Evolutionary conservation across 1,140 invertebrate genomes (phyloP).

Genomic region (Dryas iulia): DNA sequence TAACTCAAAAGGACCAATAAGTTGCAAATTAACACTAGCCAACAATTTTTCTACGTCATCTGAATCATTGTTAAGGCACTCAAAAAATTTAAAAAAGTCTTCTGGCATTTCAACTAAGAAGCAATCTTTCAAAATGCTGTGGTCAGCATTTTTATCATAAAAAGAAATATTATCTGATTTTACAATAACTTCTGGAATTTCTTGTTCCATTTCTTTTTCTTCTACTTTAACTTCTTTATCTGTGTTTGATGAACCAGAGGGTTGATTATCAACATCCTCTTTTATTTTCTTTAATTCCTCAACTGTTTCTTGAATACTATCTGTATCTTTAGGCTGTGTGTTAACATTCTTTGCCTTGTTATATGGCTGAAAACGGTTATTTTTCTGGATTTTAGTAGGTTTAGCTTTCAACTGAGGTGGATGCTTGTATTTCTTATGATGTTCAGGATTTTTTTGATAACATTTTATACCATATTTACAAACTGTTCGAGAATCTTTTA

Average conservation of each 20-base stretch:
- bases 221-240: background rate
- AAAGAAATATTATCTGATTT: conserved; percentile 27
- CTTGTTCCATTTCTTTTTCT: background rate
- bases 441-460: conserved; percentile 91
- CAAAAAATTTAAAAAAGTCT: conserved; percentile 93
- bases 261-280: background rate
- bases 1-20: conserved; percentile 95
- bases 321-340: background rate
- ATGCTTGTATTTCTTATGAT: conserved; percentile 89
- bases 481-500: conserved; percentile 59
- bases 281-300: conserved; percentile 3
- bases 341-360: conserved; percentile 36
- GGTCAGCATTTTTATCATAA: conserved; percentile 47
- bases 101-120: conserved; percentile 93
- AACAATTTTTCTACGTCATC: conserved; percentile 83
- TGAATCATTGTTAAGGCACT: conserved; percentile 80
- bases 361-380: conserved; percentile 51
- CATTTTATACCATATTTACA: conserved; percentile 91
- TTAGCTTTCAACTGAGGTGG: conserved; percentile 76
- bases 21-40: conserved; percentile 83
- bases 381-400: conserved; percentile 37
- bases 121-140: conserved; percentile 84
- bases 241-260: background rate
- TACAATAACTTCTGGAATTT: background rate
- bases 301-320: conserved; percentile 7